Conservation (phyloP, 2,797 vertebrate species). For the Columba guinea region DNA sequence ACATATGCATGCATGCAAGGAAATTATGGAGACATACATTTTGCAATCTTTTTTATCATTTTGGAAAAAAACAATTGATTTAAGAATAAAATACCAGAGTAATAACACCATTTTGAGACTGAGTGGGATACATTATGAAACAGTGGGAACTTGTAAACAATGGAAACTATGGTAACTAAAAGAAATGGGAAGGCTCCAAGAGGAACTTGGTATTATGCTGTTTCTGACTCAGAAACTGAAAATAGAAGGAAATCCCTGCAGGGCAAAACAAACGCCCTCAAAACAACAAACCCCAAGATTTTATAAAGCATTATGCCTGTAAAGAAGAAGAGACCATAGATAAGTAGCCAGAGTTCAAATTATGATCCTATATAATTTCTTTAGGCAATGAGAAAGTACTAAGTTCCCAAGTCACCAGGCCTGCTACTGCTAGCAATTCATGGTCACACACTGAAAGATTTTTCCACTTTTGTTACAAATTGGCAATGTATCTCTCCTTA, state of each 20-base stretch:
- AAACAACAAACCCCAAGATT: background rate
- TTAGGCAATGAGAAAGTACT: background rate
- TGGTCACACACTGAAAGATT: background rate
- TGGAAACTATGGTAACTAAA: background rate
- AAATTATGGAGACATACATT: background rate
- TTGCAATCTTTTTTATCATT: background rate
- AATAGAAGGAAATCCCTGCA: background rate
- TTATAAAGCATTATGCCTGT: background rate
- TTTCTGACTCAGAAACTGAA: background rate
- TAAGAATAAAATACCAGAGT: background rate
- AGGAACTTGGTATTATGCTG: background rate
- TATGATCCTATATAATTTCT: background rate
- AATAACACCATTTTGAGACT: background rate
- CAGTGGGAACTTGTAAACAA: background rate
- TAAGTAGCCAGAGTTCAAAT: background rate
- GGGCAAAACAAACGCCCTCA: accelerated
- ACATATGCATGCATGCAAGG: accelerated
- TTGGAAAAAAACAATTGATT: background rate
- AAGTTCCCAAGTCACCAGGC: background rate
- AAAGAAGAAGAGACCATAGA: background rate
- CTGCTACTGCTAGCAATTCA: background rate
- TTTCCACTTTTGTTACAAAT: background rate
- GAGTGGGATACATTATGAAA: background rate
- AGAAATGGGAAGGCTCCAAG: background rate
- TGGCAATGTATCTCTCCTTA: background rate